phyloP scores from a whole-genome alignment of 2,888 invertebrate species.

The Cancer borealis region DNA sequence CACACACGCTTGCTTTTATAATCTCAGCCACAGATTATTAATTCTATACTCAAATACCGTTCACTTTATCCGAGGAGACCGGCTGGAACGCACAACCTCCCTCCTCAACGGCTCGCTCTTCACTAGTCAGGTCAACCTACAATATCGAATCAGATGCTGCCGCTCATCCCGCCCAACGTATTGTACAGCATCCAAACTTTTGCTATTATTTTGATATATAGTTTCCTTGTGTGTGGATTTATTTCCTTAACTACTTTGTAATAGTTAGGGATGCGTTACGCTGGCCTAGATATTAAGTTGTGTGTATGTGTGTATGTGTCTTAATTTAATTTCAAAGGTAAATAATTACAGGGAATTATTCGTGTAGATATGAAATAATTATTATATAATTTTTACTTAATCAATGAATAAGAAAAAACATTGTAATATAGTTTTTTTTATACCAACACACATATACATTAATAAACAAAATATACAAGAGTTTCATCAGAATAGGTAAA shows the following conservation, averaged over 20 bases:
- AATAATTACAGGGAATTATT: no score
- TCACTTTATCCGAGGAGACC: neutral
- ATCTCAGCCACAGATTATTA: neutral
- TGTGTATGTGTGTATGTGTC: neutral
- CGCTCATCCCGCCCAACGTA: constrained; percentile 33
- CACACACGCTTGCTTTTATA: neutral
- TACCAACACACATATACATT: no score
- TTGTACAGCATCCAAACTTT: constrained; percentile 57
- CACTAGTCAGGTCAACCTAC: constrained; percentile 51
- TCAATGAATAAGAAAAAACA: no score
- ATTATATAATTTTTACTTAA: no score
- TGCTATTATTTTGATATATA: constrained; percentile 32
- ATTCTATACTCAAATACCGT: neutral
- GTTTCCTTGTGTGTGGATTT: constrained; percentile 47
- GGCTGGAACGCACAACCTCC: constrained; percentile 32
- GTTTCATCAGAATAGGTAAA: no score
- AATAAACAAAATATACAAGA: no score
- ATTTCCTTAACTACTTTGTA: neutral
- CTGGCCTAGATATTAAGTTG: neutral
- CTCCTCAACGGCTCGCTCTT: neutral
- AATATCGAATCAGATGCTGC: constrained; percentile 64
- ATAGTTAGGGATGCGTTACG: neutral
- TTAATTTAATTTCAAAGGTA: no score
- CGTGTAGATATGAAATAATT: no score
- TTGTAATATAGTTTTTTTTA: no score